A percentile compares a stretch with the other conserved stretches of the same genome.
Evolutionary conservation across 2,888 invertebrate species (phyloP).

Genomic region (Tridacna gigas): DNA sequence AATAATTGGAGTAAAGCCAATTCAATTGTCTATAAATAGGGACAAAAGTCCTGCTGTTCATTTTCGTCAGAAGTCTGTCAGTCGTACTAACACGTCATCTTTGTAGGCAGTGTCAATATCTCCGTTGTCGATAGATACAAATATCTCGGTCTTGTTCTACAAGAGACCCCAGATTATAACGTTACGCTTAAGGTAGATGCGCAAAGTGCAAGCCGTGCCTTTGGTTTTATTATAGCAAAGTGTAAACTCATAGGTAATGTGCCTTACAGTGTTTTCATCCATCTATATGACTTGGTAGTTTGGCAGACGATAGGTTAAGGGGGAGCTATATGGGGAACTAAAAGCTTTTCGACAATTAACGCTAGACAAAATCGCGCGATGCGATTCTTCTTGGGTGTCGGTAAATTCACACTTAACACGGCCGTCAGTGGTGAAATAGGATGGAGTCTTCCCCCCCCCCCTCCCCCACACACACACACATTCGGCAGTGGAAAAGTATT

Average conservation of each 20-base stretch:
- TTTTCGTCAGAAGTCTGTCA: no score
- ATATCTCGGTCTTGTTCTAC: not conserved
- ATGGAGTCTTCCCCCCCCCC: no score
- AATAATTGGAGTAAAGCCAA: no score
- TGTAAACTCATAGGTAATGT: not conserved
- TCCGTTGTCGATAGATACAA: no score
- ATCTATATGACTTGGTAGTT: not conserved
- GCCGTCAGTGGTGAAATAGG: no score
- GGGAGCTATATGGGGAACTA: not conserved
- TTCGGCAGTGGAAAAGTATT: not conserved
- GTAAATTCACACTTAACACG: no score
- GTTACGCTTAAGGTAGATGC: not conserved
- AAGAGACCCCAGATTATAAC: not conserved
- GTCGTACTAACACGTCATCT: no score
- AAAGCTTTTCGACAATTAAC: not conserved
- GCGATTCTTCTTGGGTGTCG: not conserved
- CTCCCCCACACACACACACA: no score
- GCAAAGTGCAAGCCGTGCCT: constrained; percentile 1
- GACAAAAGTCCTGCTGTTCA: no score
- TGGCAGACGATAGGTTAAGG: not conserved
- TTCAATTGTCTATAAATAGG: not conserved
- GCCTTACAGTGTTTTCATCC: constrained; percentile 5
- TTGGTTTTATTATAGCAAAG: not conserved
- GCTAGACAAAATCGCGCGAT: not conserved
- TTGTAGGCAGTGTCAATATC: no score